Base-by-base conservation (phyloP, 2,113 vertebrate genomes). In the Romanogobio albipinnatus region DNA sequence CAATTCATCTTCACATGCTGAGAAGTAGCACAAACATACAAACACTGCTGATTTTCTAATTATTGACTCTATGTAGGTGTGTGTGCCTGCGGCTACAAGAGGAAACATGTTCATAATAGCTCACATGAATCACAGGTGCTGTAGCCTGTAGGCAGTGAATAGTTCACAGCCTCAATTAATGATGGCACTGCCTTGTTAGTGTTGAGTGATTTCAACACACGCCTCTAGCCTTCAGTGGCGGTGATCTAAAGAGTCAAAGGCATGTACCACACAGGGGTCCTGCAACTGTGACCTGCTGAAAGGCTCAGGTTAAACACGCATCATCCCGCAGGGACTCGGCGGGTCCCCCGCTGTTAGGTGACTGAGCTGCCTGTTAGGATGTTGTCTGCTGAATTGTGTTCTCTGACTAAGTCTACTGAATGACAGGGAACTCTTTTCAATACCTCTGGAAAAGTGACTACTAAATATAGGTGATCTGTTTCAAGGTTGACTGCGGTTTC, bases 31-130 rank as follows among this genome's bases (percentile, higher is more conserved):
- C 74, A 53, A 76, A 76, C 45, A 66, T 68, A 24, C 26, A 33
- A 49, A 66, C 58, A 1, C n/a, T 22, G 61, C 78, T 81, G 45
- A 49, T 81, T 81, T 24, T 81, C n/a, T 79, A 62, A 79, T 79
- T 79, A 62, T 79, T 62, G 76, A 79, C 58, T 47, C n/a, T 79
- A 58, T 79, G 76, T 29, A 45, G 39, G n/a, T 29, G 43, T 62
- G 39, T 81, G 4, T 29, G 43, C 49, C 74, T 22, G 78, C 9
- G 24, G 59, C 45, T 81, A 22, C 61, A 49, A 47, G 24, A 64
- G 47, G 10, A 49, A 19, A 66, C 61, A 66, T 51, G 74, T 53
- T 53, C n/a, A 51, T 76, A 76, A 33, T 53, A 51, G 47, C 49
- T 53, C 24, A 33, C 74, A 53, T 62, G 45, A 81, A 68, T 81